Evolutionary conservation across 92 coral and sea anemone species (phyloP), one percentile per base, ranked within the genome.

Genomic region (Anthopleura xanthogrammica): DNA sequence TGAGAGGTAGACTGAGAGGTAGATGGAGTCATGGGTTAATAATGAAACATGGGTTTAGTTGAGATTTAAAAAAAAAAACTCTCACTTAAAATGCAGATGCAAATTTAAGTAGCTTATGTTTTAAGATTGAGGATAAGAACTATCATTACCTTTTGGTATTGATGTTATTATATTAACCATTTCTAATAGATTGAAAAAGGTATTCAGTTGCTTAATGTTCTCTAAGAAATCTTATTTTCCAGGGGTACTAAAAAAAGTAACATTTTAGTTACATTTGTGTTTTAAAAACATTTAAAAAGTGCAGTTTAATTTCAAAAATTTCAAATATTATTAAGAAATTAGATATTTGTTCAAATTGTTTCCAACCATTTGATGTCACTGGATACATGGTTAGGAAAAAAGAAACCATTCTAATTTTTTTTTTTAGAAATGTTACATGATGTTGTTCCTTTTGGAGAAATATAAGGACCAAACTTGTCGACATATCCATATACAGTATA

Each of bases 341-440:
- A 68, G 74, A 29, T 68, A 23, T 68, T 68, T 68, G 74, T 68
- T 68, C 40, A 0, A 12, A 68, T 68, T 68, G 74, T 29, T 68
- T 29, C 74, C 17, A 68, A n/a, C 74, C 36, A 29, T 68, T 29
- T 68, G 12, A 68, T 13, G 74, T 68, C 74, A 24, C 41, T 24
- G 74, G 74, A 68, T 42, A 68, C 74, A 68, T 23, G 24, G 74
- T n/a, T 68, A 29, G 74, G 42, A 29, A 29, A 36, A 68, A 68
- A 68, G 16, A 24, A 29, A 29, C 0, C 36, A 23, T 68, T 13
- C 7, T 8, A 68, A 64, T n/a, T 20, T 40, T 64, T 64, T 17
- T 68, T 13, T 68, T 42, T 68, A 29, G 29, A 68, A 13, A 68
- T 29, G 29, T 19, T 2, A 12, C 29, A 12, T 46, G 9, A 6